Conservation (phyloP, 2,797 vertebrate genomes). For the Hapalemur alaotrensis region DNA sequence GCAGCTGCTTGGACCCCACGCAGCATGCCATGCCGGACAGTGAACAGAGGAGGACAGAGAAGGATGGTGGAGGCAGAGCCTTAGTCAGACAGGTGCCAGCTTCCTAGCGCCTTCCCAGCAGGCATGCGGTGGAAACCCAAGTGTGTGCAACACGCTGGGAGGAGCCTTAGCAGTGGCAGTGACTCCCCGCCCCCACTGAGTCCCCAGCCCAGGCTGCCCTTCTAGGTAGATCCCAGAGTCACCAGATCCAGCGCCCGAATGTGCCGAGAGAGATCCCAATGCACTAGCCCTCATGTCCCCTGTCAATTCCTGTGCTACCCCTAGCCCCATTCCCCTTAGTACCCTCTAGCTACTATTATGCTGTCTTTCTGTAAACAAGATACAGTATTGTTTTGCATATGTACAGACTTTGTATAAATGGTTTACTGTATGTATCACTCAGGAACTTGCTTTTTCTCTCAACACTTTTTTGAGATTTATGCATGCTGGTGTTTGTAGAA, state of each 20-base stretch:
- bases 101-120: not conserved
- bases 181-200: not conserved
- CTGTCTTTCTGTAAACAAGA: not conserved
- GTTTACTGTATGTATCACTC: not conserved
- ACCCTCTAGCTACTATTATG: not conserved
- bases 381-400: not conserved
- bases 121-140: not conserved
- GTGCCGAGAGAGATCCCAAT: not conserved
- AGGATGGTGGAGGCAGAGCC: not conserved
- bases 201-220: not conserved
- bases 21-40: not conserved
- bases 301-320: not conserved
- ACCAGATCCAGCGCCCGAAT: not conserved
- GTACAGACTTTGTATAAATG: not conserved
- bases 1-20: not conserved
- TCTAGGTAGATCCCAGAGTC: not conserved
- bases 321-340: no score
- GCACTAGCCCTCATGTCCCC: not conserved
- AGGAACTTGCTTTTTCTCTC: not conserved
- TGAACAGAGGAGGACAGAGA: no score
- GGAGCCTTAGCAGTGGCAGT: not conserved
- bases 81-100: not conserved
- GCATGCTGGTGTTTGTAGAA: not conserved
- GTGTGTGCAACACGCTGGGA: not conserved
- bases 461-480: not conserved